Percentiles rank a stretch among this genome's conserved stretches.
phyloP scores from a whole-genome alignment of 1,140 invertebrate genomes.

The Drepana arcuata region DNA sequence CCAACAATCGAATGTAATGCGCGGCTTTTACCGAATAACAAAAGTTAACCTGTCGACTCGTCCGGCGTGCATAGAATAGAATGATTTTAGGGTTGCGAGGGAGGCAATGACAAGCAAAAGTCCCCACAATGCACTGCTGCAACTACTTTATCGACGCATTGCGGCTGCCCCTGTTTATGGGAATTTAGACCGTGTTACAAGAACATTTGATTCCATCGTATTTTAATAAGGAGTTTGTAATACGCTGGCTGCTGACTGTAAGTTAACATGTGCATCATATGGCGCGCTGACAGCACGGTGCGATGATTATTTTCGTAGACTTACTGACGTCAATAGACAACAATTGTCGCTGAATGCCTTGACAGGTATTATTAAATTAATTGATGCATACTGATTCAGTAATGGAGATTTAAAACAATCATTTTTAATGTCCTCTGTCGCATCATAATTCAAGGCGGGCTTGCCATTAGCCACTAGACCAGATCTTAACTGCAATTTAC shows the following conservation, averaged over 20 bases:
- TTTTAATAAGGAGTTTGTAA: too few species aligned
- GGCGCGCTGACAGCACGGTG: slow-evolving; percentile 47
- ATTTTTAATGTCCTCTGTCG: too few species aligned
- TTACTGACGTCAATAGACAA: slow-evolving; percentile 22
- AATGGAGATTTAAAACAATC: too few species aligned
- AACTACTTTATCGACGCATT: too few species aligned
- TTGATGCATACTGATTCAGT: too few species aligned
- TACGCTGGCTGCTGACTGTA: slow-evolving; percentile 14
- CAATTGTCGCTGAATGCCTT: slow-evolving; percentile 4
- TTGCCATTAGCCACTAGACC: too few species aligned
- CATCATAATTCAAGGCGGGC: too few species aligned
- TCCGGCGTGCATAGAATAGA: slow-evolving; percentile 49
- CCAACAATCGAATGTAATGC: slow-evolving; percentile 65
- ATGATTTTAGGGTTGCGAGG: slow-evolving; percentile 64
- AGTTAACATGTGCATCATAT: slow-evolving; percentile 55
- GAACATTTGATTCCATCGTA: too few species aligned
- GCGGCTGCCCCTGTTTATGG: too few species aligned
- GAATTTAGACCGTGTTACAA: too few species aligned
- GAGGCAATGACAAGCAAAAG: slow-evolving; percentile 59
- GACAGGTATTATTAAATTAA: slow-evolving; percentile 6
- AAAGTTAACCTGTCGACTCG: slow-evolving; percentile 66
- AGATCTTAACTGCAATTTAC: too few species aligned
- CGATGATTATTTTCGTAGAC: slow-evolving; percentile 43
- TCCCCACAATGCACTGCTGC: slow-evolving; percentile 49
- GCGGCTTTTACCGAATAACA: slow-evolving; percentile 60